phyloP scores from a whole-genome alignment of 1,140 invertebrate genomes.

The Euura lappo region DNA sequence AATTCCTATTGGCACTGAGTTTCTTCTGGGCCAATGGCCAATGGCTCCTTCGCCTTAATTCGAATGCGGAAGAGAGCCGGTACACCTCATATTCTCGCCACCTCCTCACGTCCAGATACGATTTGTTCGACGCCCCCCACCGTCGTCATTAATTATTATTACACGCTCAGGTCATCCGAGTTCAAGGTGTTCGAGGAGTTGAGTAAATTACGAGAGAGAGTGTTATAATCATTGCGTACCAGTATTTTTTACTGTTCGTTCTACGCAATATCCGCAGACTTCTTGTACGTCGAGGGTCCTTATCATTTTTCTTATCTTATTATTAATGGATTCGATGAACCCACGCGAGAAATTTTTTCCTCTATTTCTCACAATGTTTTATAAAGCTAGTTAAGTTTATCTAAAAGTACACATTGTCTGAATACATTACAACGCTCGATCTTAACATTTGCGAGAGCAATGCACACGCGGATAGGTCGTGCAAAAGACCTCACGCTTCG shows the following conservation, averaged over 20 bases:
- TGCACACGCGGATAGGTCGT: too few species aligned
- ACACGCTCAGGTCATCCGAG: conserved; percentile 1
- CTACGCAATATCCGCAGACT: too few species aligned
- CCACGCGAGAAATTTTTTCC: too few species aligned
- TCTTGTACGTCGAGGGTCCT: too few species aligned
- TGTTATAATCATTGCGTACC: too few species aligned
- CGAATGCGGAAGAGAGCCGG: not conserved
- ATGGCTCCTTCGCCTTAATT: not conserved
- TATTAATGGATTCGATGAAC: too few species aligned
- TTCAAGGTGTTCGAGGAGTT: conserved; percentile 2
- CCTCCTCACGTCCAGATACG: not conserved
- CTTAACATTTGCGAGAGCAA: not conserved
- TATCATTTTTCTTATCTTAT: too few species aligned
- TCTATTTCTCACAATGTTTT: too few species aligned
- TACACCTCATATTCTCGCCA: not conserved
- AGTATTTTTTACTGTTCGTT: too few species aligned
- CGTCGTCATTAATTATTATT: not conserved
- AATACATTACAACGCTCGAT: too few species aligned
- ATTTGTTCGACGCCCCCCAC: not conserved
- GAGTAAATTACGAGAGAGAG: too few species aligned
- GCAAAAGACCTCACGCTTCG: not conserved
- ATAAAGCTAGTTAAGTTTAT: not conserved
- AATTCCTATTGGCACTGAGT: too few species aligned
- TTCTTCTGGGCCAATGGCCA: not conserved
- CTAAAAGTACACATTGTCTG: not conserved